These are phyloP conservation scores for Caenorhabditis macrosperma DNA, from an alignment of 2,888 invertebrate species.

Conservation along the genomic window DNA sequence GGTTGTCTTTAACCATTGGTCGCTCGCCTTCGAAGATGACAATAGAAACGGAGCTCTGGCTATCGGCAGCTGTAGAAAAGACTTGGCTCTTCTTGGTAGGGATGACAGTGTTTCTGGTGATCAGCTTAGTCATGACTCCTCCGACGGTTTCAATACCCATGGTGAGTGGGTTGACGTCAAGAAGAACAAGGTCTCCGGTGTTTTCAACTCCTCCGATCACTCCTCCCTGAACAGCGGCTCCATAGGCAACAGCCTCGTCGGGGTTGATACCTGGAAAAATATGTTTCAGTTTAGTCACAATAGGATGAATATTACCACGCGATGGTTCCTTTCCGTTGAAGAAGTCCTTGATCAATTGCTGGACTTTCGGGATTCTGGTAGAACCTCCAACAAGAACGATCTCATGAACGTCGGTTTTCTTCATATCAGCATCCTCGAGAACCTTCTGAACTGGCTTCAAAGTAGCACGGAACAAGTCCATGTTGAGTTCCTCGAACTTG, in stretches of 20 bases:
- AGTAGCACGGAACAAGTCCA: conserved; percentile 87
- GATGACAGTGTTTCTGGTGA: conserved; percentile 96
- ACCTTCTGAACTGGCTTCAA: conserved; percentile 94
- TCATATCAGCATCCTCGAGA: conserved; percentile 98
- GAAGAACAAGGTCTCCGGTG: conserved; percentile 90
- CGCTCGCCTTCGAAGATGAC: conserved; percentile 98
- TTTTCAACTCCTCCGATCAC: conserved; percentile 94
- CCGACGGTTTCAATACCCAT: no score
- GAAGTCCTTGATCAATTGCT: conserved; percentile 84
- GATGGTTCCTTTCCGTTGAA: conserved; percentile 98
- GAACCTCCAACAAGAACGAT: conserved; percentile 99
- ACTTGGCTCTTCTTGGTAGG: conserved; percentile 99
- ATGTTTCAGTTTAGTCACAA: no score
- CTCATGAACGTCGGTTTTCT: conserved; percentile 97
- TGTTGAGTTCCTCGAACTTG: conserved; percentile 85
- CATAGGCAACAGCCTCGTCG: conserved; percentile 98
- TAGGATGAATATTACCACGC: no score
- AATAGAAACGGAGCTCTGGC: conserved; percentile 98
- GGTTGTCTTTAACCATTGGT: conserved; percentile 99
- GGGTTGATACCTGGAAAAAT: no score
- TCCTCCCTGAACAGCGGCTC: conserved; percentile 98
- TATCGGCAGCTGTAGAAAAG: conserved; percentile 98
- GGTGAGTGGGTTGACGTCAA: conserved; percentile 97
- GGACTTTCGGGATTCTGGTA: conserved; percentile 98
- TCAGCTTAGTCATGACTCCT: conserved; percentile 99